Evolutionary conservation across 2,113 vertebrate genomes (phyloP).

Genomic region (Cynopterus brachyotis): DNA sequence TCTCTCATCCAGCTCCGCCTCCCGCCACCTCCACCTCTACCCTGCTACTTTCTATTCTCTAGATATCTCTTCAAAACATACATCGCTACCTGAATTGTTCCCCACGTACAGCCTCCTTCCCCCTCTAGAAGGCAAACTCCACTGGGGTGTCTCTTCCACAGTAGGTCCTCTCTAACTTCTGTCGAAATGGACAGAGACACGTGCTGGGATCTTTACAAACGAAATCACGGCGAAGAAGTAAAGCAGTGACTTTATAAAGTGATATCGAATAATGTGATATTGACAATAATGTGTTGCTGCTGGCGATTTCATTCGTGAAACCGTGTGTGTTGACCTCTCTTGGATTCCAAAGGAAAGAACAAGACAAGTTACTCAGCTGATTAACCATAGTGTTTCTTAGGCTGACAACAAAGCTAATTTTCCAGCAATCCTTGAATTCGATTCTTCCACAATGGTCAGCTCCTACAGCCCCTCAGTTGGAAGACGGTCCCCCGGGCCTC

Average conservation of each 20-base stretch:
- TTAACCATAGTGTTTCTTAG: background rate
- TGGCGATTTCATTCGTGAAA: background rate
- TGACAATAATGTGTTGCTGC: background rate
- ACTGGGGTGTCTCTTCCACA: background rate
- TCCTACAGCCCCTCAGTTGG: background rate
- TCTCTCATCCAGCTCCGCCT: background rate
- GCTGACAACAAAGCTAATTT: background rate
- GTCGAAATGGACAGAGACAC: background rate
- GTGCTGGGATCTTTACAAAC: background rate
- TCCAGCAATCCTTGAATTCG: background rate
- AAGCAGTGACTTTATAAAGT: background rate
- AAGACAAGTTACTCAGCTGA: background rate
- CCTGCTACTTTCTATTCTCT: background rate
- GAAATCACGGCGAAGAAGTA: background rate
- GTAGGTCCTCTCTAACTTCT: background rate
- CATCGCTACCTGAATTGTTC: accelerated
- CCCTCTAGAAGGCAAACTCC: too few relatives aligned
- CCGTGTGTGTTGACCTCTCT: background rate
- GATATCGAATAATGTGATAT: background rate
- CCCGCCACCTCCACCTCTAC: background rate
- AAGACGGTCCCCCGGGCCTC: background rate
- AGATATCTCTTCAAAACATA: too few relatives aligned
- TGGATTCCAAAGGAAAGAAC: background rate
- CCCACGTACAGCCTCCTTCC: too few relatives aligned
- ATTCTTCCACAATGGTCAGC: background rate